Percentiles rank a stretch among this genome's conserved stretches.
Conservation (phyloP, 2,888 invertebrate species). For the Drosophila meridionalis region DNA sequence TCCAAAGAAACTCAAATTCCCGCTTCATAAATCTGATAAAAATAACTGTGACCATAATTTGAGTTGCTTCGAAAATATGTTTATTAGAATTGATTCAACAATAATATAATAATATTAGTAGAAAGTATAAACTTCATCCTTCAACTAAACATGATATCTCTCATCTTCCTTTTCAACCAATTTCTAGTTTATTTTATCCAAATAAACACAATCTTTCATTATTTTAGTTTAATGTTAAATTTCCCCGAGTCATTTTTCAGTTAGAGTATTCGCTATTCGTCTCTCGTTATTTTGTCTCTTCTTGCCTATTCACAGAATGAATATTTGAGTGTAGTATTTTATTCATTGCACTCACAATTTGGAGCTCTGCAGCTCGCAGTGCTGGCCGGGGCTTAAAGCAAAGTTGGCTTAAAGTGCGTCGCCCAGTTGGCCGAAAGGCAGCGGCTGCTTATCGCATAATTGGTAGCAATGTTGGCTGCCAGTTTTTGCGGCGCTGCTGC, state of each 20-base stretch:
- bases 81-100: too few relatives aligned
- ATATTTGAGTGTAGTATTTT: constrained; percentile 48
- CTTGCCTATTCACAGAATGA: constrained; percentile 26
- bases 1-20: too few relatives aligned
- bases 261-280: constrained; percentile 15
- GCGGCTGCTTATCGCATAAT: constrained; percentile 74
- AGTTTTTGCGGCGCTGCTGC: constrained; percentile 61
- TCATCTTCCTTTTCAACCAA: not conserved
- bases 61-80: too few relatives aligned
- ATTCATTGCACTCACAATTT: constrained; percentile 59
- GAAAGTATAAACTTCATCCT: too few relatives aligned
- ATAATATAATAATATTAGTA: too few relatives aligned
- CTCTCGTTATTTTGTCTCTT: too few relatives aligned
- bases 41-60: too few relatives aligned
- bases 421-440: constrained; percentile 47
- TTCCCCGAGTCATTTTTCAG: not conserved
- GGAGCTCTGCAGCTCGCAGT: constrained; percentile 20
- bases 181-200: not conserved
- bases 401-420: constrained; percentile 57
- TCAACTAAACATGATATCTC: too few relatives aligned
- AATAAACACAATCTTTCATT: not conserved
- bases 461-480: constrained; percentile 77
- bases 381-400: constrained; percentile 35
- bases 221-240: not conserved
- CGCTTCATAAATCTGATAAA: too few relatives aligned